Percentiles rank a stretch among this genome's conserved stretches.
Conservation (phyloP, 2,113 vertebrate species). For the Camelus bactrianus region DNA sequence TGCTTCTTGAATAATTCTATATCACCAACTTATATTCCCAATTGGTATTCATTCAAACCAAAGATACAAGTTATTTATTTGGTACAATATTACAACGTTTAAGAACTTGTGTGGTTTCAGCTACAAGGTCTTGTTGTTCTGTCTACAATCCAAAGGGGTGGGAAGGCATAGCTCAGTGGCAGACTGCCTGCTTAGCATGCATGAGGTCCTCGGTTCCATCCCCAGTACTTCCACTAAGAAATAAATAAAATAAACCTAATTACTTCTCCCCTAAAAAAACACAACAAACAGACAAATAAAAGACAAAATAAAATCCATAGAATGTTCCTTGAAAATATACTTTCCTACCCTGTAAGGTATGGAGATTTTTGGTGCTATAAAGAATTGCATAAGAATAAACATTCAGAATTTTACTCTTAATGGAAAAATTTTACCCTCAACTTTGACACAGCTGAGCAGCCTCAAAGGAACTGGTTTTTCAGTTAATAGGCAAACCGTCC, state of each 20-base stretch:
- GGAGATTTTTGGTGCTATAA: neutral
- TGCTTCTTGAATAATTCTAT: neutral
- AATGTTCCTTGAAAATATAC: neutral
- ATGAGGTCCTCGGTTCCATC: no score
- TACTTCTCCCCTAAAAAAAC: no score
- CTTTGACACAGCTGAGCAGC: neutral
- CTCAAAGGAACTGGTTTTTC: slow-evolving; percentile 16
- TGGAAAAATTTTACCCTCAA: slow-evolving; percentile 21
- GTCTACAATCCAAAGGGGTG: neutral
- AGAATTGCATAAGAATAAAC: neutral
- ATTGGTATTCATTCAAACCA: neutral
- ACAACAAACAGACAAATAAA: no score
- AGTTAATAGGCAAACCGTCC: neutral
- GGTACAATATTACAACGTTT: neutral
- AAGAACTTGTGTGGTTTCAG: neutral
- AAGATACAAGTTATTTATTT: neutral
- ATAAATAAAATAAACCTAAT: no score
- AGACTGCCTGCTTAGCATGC: no score
- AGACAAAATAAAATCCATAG: no score
- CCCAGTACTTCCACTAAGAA: no score
- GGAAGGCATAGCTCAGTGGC: no score
- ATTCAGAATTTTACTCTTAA: slow-evolving; percentile 42
- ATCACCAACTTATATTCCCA: neutral
- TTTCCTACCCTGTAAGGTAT: neutral
- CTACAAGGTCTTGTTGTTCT: neutral